Base-by-base conservation (phyloP, 35 echinoderm and acorn worm genomes). In the Eucidaris tribuloides region DNA sequence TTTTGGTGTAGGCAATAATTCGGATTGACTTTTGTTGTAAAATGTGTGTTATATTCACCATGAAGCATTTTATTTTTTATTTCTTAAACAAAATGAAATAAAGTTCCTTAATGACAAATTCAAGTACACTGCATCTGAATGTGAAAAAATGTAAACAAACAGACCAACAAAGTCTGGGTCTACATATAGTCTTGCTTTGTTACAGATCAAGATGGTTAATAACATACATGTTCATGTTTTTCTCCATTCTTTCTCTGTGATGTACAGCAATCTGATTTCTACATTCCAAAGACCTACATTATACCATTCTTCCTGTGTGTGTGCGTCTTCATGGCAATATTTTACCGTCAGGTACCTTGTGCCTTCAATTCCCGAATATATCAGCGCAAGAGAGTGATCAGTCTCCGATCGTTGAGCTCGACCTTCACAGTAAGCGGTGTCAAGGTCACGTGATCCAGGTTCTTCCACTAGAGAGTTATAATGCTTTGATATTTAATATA, bases 381-480 rank as follows among this genome's bases (percentile, higher is more conserved):
- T 64, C 85, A 87, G 46, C 86, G 96, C 0, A 93, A 92, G 23
- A 62, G 96, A 34, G 96, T 99, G 20, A 82, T 93, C 50, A 99
- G 96, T 74, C 83, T 99, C 0, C 78, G 96, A 6, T 99, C 96
- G 7, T 84, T 99, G 7, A 99, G 96, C 74, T 99, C 96, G 48
- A 93, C 96, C 5, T 99, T 99, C 58, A 84, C 90, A 19, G 85
- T 72, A 42, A 81, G 93, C 39, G 89, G 94, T 23, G 82, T 99
- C 78, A 99, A 99, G 54, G 90, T 99, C 48, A 99, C 90, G 45
- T 97, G 83, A 92, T n/a, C n/a, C n/a, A n/a, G n/a, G n/a, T n/a
- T n/a, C n/a, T n/a, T n/a, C n/a, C n/a, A n/a, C n/a, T n/a, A n/a
- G n/a, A n/a, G n/a, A n/a, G n/a, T n/a, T n/a, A n/a, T n/a, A n/a